Conservation (phyloP, 2,888 invertebrate genomes). For the Aethes cnicana region DNA sequence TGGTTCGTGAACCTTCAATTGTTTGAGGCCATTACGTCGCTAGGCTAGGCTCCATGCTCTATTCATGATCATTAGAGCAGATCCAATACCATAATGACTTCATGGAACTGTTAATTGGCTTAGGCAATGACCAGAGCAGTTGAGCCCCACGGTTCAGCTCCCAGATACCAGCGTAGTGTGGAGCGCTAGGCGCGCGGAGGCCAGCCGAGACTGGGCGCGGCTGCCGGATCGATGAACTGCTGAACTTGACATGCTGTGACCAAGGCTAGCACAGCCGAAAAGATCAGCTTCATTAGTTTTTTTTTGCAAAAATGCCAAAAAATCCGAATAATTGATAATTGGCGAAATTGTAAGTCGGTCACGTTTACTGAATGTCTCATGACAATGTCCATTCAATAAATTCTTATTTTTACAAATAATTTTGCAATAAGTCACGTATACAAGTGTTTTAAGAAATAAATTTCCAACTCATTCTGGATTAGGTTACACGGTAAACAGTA, state of each 20-base stretch:
- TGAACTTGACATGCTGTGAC: conserved; percentile 48
- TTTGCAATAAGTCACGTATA: no score
- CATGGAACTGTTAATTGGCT: conserved; percentile 39
- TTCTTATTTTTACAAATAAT: no score
- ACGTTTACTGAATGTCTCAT: no score
- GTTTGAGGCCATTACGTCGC: conserved; percentile 13
- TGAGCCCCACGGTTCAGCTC: conserved; percentile 27
- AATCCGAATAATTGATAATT: no score
- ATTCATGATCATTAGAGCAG: conserved; percentile 26
- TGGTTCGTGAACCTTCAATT: conserved; percentile 25
- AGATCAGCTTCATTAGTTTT: conserved; percentile 2
- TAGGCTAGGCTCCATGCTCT: conserved; percentile 18
- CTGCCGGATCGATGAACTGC: conserved; percentile 41
- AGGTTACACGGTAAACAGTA: no score
- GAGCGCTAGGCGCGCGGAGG: conserved; percentile 12
- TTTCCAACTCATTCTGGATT: no score
- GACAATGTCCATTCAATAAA: no score
- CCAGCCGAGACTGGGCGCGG: conserved; percentile 30
- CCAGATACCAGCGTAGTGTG: neutral
- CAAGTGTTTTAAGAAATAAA: no score
- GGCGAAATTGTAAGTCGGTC: no score
- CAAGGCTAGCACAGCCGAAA: conserved; percentile 42
- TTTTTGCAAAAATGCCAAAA: neutral
- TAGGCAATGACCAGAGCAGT: conserved; percentile 25
- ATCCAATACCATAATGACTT: conserved; percentile 20